Conservation (phyloP, 2,113 vertebrate species). For the Platysternon megacephalum region DNA sequence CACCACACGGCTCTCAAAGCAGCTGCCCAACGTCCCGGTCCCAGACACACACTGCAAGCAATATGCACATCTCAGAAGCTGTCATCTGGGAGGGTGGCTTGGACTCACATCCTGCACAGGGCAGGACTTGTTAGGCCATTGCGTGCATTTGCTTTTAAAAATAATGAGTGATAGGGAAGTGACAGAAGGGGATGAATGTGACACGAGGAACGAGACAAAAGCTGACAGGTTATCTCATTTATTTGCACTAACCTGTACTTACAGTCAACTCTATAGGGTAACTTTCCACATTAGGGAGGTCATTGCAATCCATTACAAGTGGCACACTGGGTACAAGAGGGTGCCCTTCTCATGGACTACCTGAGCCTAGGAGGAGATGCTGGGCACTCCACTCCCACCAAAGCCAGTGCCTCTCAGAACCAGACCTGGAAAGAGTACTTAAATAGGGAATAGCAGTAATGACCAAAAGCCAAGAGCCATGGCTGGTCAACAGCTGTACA, state of each 20-base stretch:
- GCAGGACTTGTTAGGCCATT: not conserved
- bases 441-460: not conserved
- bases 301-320: not conserved
- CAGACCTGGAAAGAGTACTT: not conserved
- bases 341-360: not conserved
- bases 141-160: not conserved
- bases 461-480: not conserved
- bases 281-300: not conserved
- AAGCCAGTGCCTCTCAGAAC: not conserved
- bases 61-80: not conserved
- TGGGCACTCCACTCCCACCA: not conserved
- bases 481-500: not conserved
- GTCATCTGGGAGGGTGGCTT: not conserved
- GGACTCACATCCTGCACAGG: not conserved
- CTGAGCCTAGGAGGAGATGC: not conserved
- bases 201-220: not conserved
- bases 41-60: conserved; percentile 83
- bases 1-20: conserved; percentile 97
- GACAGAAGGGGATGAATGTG: not conserved
- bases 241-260: not conserved
- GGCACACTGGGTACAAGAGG: not conserved
- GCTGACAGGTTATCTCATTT: accelerated
- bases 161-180: accelerated
- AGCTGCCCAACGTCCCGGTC: conserved; percentile 89
- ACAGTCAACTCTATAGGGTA: accelerated